Evolutionary conservation across 2,888 invertebrate species (phyloP).

Genomic region (Halictus ligatus): DNA sequence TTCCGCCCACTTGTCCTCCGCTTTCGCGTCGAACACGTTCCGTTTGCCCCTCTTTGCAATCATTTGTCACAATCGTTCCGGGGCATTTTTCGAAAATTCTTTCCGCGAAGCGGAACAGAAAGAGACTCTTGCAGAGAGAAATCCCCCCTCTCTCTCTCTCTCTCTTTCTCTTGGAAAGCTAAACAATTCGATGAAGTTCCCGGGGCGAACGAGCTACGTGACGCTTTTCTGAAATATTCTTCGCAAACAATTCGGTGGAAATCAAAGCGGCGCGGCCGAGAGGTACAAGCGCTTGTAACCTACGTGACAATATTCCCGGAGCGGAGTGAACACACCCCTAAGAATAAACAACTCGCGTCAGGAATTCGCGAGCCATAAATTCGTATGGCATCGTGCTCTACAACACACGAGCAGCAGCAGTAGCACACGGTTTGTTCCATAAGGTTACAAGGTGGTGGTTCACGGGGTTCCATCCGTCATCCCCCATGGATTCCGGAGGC

Average conservation of each 20-base stretch:
- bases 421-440: background rate
- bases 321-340: background rate
- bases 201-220: slow-evolving; percentile 32
- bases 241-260: slow-evolving; percentile 54
- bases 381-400: slow-evolving; percentile 15
- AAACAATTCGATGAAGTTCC: slow-evolving; percentile 1
- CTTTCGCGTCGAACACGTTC: slow-evolving; percentile 8
- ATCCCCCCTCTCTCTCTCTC: background rate
- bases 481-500: slow-evolving; percentile 35
- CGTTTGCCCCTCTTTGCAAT: background rate
- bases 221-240: slow-evolving; percentile 41
- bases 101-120: background rate
- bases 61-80: slow-evolving; percentile 16
- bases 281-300: background rate
- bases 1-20: background rate
- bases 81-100: slow-evolving; percentile 13
- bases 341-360: slow-evolving; percentile 29
- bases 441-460: background rate
- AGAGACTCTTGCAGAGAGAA: background rate
- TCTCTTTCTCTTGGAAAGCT: background rate
- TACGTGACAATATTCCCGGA: slow-evolving; percentile 49
- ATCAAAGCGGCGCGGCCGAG: slow-evolving; percentile 36
- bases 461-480: background rate
- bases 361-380: slow-evolving; percentile 30
- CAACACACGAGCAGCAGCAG: background rate